phyloP scores from a whole-genome alignment of 2,888 invertebrate genomes.

The Agrochola macilenta region DNA sequence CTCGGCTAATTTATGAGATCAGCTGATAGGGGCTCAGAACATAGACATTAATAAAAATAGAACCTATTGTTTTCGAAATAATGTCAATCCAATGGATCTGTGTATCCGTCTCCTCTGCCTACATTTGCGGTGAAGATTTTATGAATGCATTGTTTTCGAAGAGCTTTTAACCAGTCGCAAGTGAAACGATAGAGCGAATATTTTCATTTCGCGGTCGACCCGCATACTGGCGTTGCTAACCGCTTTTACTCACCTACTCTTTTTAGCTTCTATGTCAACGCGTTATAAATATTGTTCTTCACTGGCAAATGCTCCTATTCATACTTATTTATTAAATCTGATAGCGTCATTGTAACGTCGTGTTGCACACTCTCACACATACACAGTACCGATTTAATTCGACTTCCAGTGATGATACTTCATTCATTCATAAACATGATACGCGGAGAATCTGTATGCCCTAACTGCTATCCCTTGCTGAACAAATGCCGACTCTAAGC shows the following conservation, averaged over 20 bases:
- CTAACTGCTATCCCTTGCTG: conserved; percentile 75
- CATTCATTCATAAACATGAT: conserved; percentile 88
- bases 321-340: conserved; percentile 55
- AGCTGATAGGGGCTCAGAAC: conserved; percentile 70
- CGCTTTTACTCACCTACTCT: conserved; percentile 74
- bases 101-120: conserved; percentile 70
- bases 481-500: conserved; percentile 82
- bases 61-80: conserved; percentile 38
- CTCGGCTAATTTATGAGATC: conserved; percentile 63
- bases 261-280: conserved; percentile 70
- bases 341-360: conserved; percentile 75
- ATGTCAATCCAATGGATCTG: conserved; percentile 38
- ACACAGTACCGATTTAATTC: conserved; percentile 75
- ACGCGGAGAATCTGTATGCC: conserved; percentile 77
- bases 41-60: conserved; percentile 43
- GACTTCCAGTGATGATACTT: conserved; percentile 88
- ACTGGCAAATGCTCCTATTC: conserved; percentile 52
- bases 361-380: conserved; percentile 76
- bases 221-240: conserved; percentile 82
- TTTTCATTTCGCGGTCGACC: conserved; percentile 87
- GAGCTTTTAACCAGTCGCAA: conserved; percentile 76
- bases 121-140: conserved; percentile 86
- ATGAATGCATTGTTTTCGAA: conserved; percentile 87
- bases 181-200: conserved; percentile 77
- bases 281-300: conserved; percentile 60